A percentile compares a stretch with the other conserved stretches of the same genome.
Conservation (phyloP, 2,113 vertebrate species). For the Alligator sinensis region DNA sequence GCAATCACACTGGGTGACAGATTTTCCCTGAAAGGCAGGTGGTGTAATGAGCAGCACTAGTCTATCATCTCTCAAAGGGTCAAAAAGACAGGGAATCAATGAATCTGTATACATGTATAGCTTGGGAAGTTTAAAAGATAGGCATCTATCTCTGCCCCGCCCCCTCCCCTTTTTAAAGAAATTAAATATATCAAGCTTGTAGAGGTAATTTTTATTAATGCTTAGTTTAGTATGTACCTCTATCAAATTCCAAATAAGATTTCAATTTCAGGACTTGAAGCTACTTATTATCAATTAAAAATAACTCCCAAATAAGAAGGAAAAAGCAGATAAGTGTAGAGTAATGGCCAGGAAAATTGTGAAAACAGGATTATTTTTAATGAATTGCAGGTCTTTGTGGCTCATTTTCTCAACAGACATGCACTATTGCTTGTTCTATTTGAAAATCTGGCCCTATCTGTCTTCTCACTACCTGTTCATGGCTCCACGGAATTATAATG, state of each 20-base stretch:
- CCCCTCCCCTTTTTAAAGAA: neutral
- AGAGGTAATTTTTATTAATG: neutral
- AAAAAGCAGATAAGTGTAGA: neutral
- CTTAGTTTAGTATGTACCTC: neutral
- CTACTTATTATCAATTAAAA: neutral
- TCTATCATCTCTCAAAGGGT: neutral
- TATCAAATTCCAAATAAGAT: neutral
- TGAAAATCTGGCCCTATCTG: neutral
- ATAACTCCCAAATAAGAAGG: neutral
- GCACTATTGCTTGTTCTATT: neutral
- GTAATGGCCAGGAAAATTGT: neutral
- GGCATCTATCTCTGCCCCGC: neutral
- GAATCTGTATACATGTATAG: neutral
- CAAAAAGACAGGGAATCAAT: constrained; percentile 13
- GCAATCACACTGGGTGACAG: neutral
- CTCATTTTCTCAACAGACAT: constrained; percentile 4
- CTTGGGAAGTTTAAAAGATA: constrained; percentile 1
- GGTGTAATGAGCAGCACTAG: neutral
- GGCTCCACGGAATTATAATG: neutral
- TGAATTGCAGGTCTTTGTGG: neutral
- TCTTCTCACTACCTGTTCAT: neutral
- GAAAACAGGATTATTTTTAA: constrained; percentile 22
- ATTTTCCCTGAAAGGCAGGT: constrained; percentile 19
- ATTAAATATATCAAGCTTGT: neutral
- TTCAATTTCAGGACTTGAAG: neutral